Conservation (phyloP, 2,113 vertebrate genomes). For the Burhinus oedicnemus region DNA sequence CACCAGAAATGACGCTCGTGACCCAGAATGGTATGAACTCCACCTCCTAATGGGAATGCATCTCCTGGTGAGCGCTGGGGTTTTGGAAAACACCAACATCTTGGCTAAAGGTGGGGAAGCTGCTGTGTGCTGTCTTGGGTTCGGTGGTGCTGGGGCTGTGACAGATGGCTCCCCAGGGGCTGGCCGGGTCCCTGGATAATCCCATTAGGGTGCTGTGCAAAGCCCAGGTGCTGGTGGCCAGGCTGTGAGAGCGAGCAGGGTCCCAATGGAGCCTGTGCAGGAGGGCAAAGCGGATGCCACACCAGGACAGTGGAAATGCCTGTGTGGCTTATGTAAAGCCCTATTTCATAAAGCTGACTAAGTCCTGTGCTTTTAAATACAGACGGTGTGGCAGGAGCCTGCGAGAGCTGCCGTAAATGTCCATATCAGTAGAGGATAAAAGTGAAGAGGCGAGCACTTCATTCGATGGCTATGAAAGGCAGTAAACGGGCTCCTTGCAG, state of each 20-base stretch:
- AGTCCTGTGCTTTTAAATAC: background rate
- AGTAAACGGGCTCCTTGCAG: background rate
- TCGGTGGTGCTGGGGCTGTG: background rate
- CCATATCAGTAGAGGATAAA: background rate
- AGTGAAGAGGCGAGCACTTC: background rate
- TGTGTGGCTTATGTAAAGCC: background rate
- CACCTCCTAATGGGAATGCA: background rate
- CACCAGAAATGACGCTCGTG: background rate
- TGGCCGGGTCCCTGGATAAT: accelerated
- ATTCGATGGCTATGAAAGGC: background rate
- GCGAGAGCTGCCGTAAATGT: background rate
- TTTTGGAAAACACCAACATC: background rate
- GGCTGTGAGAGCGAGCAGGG: background rate
- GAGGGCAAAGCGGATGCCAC: accelerated
- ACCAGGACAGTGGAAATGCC: background rate
- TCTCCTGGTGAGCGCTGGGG: background rate
- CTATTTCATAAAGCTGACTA: background rate
- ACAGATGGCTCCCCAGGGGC: background rate
- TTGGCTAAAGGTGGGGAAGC: background rate
- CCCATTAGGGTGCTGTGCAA: background rate
- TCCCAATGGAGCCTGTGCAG: background rate
- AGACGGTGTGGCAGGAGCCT: background rate
- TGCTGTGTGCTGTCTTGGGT: background rate
- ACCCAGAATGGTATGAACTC: background rate
- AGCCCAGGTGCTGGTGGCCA: background rate